Base-by-base conservation (phyloP, 2,113 vertebrate genomes). In the Oncorhynchus mykiss region DNA sequence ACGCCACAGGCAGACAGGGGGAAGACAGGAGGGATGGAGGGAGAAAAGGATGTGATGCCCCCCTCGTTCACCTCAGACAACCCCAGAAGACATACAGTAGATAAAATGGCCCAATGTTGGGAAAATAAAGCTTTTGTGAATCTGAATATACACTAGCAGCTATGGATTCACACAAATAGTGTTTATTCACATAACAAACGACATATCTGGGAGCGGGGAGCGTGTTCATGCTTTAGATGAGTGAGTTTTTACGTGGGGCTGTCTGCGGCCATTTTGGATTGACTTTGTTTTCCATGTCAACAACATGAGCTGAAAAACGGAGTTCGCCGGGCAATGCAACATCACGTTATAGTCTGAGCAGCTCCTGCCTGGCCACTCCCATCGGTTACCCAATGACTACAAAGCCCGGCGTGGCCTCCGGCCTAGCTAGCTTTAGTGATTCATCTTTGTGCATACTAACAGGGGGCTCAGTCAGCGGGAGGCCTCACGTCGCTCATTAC, bases 381-480 rank as follows among this genome's bases (percentile, higher is more conserved):
- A 81, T 14, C 48, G 48, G 48, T 14, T 48, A 67, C 76, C 34
- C 86, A 84, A 82, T 82, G 85, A 82, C 62, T 86, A 84, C 81
- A 87, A 88, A 91, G 83, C 82, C 80, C 59, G 48, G 51, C 62
- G 75, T 76, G 73, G 71, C 0, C 20, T 45, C 39, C 45, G 14
- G 3, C 25, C 81, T 70, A 71, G 82, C 68, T 74, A 78, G 84
- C 82, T 84, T 85, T 86, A 81, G 78, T 84, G 2, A 4, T 72
- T 4, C 73, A 70, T 74, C 84, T 83, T 76, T 75, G 71, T 82
- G 88, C 88, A 91, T 91, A 85, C 87, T 91, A 91, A 91, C 85
- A 39, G 89, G 83, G 68, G 75, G 88, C 85, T 89, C 86, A 91
- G 90, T 69, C 87, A 77, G 88, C 78, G 8, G 80, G 82, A 87